These are phyloP conservation scores for Ametastegia equiseti DNA, from an alignment of 2,888 invertebrate genomes.

Conservation along the genomic window DNA sequence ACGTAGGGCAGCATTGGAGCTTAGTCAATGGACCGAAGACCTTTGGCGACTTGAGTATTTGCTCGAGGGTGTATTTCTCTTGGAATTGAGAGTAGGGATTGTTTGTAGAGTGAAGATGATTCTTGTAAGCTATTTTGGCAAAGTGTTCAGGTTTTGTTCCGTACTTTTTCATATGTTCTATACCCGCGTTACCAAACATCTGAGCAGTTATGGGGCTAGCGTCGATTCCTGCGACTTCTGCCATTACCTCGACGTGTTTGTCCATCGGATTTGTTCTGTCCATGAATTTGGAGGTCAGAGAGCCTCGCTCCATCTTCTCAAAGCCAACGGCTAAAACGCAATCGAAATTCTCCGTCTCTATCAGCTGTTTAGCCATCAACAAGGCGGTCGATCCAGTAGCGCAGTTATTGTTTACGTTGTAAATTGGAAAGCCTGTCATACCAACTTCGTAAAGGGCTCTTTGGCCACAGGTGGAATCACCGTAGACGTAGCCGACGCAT, in stretches of 20 bases:
- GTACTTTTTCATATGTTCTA: slow-evolving; percentile 97
- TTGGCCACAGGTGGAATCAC: slow-evolving; percentile 97
- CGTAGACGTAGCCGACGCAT: slow-evolving; percentile 95
- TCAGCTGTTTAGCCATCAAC: slow-evolving; percentile 92
- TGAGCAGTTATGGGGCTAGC: slow-evolving; percentile 94
- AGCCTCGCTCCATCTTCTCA: slow-evolving; percentile 98
- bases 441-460: slow-evolving; percentile 96
- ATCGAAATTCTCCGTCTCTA: slow-evolving; percentile 92
- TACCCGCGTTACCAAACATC: slow-evolving; percentile 97
- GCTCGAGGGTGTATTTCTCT: slow-evolving; percentile 92
- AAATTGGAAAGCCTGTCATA: slow-evolving; percentile 97
- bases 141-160: slow-evolving; percentile 95
- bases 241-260: slow-evolving; percentile 91
- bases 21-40: slow-evolving; percentile 96
- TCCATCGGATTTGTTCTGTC: slow-evolving; percentile 95
- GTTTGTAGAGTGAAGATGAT: slow-evolving; percentile 97
- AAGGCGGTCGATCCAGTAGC: slow-evolving; percentile 97
- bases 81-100: slow-evolving; percentile 98
- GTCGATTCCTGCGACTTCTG: slow-evolving; percentile 88
- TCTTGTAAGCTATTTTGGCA: slow-evolving; percentile 98
- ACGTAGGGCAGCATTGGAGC: slow-evolving; percentile 98
- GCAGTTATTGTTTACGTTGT: slow-evolving; percentile 99
- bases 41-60: slow-evolving; percentile 92
- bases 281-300: slow-evolving; percentile 84
- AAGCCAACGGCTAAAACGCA: slow-evolving; percentile 97